phyloP scores from a whole-genome alignment of 2,797 vertebrate genomes.

The Scleropages formosus region DNA sequence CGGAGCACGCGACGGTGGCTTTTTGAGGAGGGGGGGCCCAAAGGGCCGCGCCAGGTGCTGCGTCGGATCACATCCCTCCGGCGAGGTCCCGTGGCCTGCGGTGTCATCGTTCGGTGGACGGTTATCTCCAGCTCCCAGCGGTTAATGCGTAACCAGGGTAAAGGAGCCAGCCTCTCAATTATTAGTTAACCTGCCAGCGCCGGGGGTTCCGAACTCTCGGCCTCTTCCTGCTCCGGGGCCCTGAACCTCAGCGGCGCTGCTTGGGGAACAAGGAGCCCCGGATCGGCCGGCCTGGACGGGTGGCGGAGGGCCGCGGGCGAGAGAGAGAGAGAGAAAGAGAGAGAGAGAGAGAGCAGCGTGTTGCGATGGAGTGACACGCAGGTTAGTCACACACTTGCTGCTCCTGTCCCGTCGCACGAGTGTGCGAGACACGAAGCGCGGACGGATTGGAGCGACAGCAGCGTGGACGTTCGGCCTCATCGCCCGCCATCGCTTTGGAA shows the following conservation, averaged over 20 bases:
- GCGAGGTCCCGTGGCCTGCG: background rate
- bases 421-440: background rate
- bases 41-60: too few species aligned
- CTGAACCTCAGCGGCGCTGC: too few species aligned
- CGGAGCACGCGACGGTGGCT: too few species aligned
- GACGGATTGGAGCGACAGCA: too few species aligned
- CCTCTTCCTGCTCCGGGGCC: too few species aligned
- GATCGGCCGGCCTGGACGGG: background rate
- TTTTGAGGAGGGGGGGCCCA: too few species aligned
- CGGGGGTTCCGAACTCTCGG: too few species aligned
- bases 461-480: too few species aligned
- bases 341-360: background rate
- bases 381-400: background rate
- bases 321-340: background rate
- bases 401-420: background rate
- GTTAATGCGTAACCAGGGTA: background rate
- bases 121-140: background rate
- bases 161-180: background rate
- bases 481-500: too few species aligned
- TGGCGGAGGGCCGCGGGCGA: background rate
- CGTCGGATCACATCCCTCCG: too few species aligned
- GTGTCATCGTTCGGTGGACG: background rate
- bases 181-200: background rate
- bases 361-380: background rate
- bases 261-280: background rate